Evolutionary conservation across 2,797 vertebrate genomes (phyloP).

Genomic region (Pteronotus mesoamericanus): DNA sequence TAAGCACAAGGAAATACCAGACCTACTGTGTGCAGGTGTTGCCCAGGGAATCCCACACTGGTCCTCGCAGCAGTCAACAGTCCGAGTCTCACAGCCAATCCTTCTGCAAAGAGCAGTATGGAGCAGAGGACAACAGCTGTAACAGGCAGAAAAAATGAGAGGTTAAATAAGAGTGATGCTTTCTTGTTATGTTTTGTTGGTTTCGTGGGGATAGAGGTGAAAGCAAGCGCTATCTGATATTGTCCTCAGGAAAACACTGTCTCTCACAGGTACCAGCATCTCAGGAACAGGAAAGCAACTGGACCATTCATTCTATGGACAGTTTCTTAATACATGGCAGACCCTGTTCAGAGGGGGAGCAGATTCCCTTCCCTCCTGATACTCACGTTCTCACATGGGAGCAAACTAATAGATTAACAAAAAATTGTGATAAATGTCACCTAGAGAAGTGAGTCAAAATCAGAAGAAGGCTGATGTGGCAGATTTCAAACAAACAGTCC

Average conservation of each 20-base stretch:
- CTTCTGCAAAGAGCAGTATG: background rate
- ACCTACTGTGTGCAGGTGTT: background rate
- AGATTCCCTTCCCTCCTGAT: background rate
- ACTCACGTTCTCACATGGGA: background rate
- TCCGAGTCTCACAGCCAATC: background rate
- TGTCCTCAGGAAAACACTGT: background rate
- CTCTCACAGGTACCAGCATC: background rate
- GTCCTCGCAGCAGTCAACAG: background rate
- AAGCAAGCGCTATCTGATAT: background rate
- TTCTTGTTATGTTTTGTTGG: background rate
- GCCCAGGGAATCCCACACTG: background rate
- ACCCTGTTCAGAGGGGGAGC: background rate
- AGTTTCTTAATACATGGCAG: background rate
- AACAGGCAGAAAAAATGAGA: background rate
- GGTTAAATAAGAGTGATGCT: background rate
- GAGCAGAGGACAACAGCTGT: background rate
- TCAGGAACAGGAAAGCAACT: background rate
- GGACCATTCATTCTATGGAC: background rate
- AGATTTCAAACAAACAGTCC: background rate
- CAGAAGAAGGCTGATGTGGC: background rate
- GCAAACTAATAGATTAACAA: background rate
- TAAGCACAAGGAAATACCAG: background rate
- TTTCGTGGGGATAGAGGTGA: background rate
- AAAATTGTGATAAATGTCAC: background rate
- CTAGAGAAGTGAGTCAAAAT: background rate